Evolutionary conservation across 2,888 invertebrate genomes (phyloP), one percentile per base, ranked within the genome.

Genomic region (Chorisops tibialis): DNA sequence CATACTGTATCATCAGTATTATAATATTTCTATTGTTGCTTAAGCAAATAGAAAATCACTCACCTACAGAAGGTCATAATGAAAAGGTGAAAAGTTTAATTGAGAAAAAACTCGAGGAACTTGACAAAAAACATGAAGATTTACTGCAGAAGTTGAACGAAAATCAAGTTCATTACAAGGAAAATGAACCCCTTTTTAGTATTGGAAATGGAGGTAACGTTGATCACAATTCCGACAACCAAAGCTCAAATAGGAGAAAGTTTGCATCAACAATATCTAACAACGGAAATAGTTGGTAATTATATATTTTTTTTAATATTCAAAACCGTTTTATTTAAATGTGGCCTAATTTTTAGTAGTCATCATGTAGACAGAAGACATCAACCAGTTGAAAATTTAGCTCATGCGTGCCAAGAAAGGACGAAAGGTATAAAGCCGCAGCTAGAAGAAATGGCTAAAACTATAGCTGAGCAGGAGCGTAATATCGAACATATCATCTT

Each of bases 51-150:
- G 59, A 49, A 38, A 47, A 4, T 21, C 37, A 21, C 14, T 18
- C 47, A 7, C 14, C 30, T 16, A 16, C 39, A 2, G 50, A 60
- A 39, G 14, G 11, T 1, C 47, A 48, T 56, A 22, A 7, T 19
- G 39, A 21, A 1, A 69, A 69, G 7, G 39, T 70, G 14, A 73
- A 74, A 59, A 59, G 9, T 38, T 38, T 16, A 6, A 70, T 76
- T 24, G 72, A 71, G 58, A 63, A 67, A 2, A 71, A 73, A 63
- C 65, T 77, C 18, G 67, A 70, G 19, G 71, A 72, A 49, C 72
- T 75, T 43, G 75, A 75, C 59, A 39, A 39, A 4, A 73, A 73
- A 48, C 73, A 75, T 52, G 67, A 68, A 12, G 67, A 70, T 50
- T 65, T 76, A 5, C 48, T 72, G 35, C 66, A 71, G 30, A 72